A percentile compares a stretch with the other conserved stretches of the same genome.
Conservation (phyloP, 2,888 invertebrate species). For the Agrypnus murinus region DNA sequence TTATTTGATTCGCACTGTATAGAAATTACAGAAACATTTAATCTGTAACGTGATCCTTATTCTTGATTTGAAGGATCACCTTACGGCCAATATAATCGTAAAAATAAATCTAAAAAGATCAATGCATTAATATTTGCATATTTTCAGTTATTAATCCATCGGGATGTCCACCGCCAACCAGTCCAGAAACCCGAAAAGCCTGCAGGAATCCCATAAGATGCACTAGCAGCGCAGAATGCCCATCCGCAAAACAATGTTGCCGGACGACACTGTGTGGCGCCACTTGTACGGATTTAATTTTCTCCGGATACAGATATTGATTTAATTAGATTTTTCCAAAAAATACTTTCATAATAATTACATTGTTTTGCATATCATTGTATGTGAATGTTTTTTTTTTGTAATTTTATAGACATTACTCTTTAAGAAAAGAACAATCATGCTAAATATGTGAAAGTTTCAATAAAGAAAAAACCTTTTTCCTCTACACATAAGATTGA, state of each 20-base stretch:
- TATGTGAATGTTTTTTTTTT: too few relatives aligned
- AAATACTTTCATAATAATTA: too few relatives aligned
- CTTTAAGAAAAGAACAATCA: background rate
- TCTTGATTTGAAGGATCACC: too few relatives aligned
- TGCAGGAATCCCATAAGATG: slow-evolving; percentile 45
- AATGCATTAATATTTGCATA: too few relatives aligned
- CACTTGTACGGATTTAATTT: slow-evolving; percentile 39
- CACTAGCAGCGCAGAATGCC: slow-evolving; percentile 41
- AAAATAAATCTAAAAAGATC: too few relatives aligned
- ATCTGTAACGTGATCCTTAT: too few relatives aligned
- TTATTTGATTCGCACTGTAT: too few relatives aligned
- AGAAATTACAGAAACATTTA: too few relatives aligned
- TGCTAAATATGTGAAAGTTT: slow-evolving; percentile 9
- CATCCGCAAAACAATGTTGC: slow-evolving; percentile 43
- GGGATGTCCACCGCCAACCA: slow-evolving; percentile 54
- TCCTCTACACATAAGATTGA: slow-evolving; percentile 3
- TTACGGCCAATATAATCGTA: too few relatives aligned
- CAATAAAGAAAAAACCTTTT: slow-evolving; percentile 8
- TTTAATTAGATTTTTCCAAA: background rate
- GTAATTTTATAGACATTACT: too few relatives aligned
- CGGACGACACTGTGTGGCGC: slow-evolving; percentile 46
- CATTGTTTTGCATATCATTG: too few relatives aligned
- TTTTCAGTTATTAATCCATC: slow-evolving; percentile 51
- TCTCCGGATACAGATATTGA: slow-evolving; percentile 34
- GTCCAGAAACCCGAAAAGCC: slow-evolving; percentile 50